Evolutionary conservation across 2,113 vertebrate species (phyloP), one percentile per base, ranked within the genome.

Genomic region (Rhinolophus sinicus): DNA sequence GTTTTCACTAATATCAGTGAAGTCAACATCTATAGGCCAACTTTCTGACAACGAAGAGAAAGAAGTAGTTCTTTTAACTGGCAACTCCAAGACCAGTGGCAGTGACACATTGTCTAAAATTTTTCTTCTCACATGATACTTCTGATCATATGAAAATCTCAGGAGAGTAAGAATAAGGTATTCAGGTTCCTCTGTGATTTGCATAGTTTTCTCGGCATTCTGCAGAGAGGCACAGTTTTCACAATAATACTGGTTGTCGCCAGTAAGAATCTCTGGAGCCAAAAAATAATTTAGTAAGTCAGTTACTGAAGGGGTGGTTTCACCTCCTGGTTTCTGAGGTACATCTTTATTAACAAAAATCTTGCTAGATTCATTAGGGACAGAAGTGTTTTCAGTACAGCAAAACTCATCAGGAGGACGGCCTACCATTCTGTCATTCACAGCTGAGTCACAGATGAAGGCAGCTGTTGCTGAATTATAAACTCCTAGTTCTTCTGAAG

Each of bases 81-180:
- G 99, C 96, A 99, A 98, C 93, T 98, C 98, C 98, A 99, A 98
- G 64, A 99, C 98, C 40, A 99, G 98, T 0, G 99, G 99, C 91
- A 99, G 99, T 97, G 99, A 99, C 91, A 99, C 99, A 80, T 99
- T 99, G 98, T 99, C 99, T 97, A 99, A 97, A 96, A 99, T 99
- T 98, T 99, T 99, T 93, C 99, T 99, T 50, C 99, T 99, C 84
- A 99, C 98, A 3, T 99, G 99, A 98, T 98, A 99, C 97, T 99
- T 99, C 97, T 99, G 99, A 95, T 99, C 99, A 21, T 99, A 99
- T 0, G 99, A 99, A 98, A 99, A 99, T 97, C 99, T 99, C 97
- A 99, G 95, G 78, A 99, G 99, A 54, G 99, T 99, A 90, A 99
- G 99, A 98, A 99, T 99, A 98, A 99, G 99, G 99, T 99, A 99